phyloP scores from a whole-genome alignment of 2,888 invertebrate species.

The Trypoxylon attenuatum region DNA sequence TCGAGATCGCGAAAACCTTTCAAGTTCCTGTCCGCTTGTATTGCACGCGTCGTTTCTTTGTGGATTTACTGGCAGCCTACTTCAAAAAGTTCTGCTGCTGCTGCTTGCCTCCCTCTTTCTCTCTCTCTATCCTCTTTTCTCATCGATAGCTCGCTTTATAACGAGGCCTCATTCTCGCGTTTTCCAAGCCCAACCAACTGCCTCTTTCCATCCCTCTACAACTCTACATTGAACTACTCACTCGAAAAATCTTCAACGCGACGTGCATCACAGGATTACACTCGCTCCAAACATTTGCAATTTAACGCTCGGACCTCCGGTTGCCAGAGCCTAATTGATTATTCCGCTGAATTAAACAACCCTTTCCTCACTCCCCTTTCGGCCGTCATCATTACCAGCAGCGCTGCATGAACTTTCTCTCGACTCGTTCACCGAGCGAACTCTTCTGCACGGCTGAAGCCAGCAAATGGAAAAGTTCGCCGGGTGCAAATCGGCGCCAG shows the following conservation, averaged over 20 bases:
- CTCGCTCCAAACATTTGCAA: not conserved
- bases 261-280: too few relatives aligned
- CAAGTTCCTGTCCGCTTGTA: slow-evolving; percentile 21
- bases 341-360: slow-evolving; percentile 18
- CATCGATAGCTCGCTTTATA: not conserved
- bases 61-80: not conserved
- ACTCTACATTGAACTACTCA: too few relatives aligned
- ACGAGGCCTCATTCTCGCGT: too few relatives aligned
- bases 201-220: too few relatives aligned
- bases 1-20: slow-evolving; percentile 20
- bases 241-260: too few relatives aligned
- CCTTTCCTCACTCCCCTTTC: not conserved
- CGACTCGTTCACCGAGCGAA: too few relatives aligned
- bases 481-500: not conserved
- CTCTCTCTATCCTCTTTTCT: not conserved
- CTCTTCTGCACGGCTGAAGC: too few relatives aligned
- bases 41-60: slow-evolving; percentile 15
- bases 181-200: not conserved
- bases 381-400: too few relatives aligned
- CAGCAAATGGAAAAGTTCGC: not conserved
- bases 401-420: not conserved
- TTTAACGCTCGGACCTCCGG: not conserved
- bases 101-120: too few relatives aligned
- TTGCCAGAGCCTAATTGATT: not conserved
- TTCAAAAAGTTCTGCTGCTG: not conserved